A percentile compares a stretch with the other conserved stretches of the same genome.
phyloP scores from a whole-genome alignment of 2,113 vertebrate species.

The Psettodes erumei region DNA sequence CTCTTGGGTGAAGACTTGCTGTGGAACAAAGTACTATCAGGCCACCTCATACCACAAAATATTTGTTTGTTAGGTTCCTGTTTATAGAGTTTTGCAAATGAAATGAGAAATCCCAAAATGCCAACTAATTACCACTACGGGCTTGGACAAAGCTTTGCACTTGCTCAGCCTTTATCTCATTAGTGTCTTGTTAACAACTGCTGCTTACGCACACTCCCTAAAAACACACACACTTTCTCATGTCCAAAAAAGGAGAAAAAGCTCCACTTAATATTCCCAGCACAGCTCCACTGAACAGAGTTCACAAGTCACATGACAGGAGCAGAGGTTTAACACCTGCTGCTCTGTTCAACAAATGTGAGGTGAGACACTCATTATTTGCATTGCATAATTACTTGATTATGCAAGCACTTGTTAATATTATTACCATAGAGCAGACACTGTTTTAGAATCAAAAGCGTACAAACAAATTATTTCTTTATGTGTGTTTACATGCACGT shows the following conservation, averaged over 20 bases:
- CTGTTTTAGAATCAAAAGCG: conserved; percentile 34
- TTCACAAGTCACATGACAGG: conserved; percentile 52
- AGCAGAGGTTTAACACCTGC: conserved; percentile 64
- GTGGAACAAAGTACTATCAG: background rate
- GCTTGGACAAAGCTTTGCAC: conserved; percentile 1
- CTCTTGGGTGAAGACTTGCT: background rate
- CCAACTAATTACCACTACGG: conserved; percentile 8
- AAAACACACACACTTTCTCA: conserved; percentile 20
- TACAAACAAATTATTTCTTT: background rate
- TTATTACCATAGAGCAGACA: conserved; percentile 31
- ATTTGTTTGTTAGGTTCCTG: conserved; percentile 21
- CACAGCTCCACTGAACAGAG: conserved; percentile 10
- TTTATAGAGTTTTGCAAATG: conserved; percentile 8
- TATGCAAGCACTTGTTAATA: conserved; percentile 59
- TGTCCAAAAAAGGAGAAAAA: background rate
- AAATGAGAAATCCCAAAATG: conserved; percentile 20
- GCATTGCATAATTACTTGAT: conserved; percentile 61
- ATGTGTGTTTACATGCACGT: background rate
- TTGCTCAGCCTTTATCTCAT: conserved; percentile 17
- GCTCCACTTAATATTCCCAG: conserved; percentile 48
- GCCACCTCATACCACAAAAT: background rate
- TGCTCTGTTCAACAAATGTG: conserved; percentile 56
- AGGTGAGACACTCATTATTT: conserved; percentile 64
- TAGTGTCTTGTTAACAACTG: conserved; percentile 34
- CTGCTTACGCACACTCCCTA: conserved; percentile 17